Evolutionary conservation across 2,888 invertebrate species (phyloP), one percentile per base, ranked within the genome.

Genomic region (Agriopis marginaria): DNA sequence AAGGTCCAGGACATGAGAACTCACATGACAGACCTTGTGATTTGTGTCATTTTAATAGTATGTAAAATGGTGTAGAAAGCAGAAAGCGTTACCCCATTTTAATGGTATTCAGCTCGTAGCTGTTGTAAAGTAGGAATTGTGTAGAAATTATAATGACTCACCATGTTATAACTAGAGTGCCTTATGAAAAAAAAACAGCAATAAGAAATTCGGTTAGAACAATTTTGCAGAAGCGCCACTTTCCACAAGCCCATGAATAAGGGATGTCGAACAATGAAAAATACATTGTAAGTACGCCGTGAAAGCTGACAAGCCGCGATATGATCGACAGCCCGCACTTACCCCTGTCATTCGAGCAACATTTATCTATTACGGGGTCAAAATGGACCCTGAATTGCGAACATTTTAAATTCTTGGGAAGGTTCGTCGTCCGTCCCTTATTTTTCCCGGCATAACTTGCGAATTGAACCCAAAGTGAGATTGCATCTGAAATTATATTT

Each of bases 401-500:
- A 75, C 70, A 74, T 76, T 74, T 75, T 66, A 75, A 73, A 75
- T 73, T 70, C 66, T 55, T 70, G 77, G 77, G 47, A 75, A 70
- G 72, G 67, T 62, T 66, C 66, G 67, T 49, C 63, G 63, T 40
- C 50, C 66, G 59, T 66, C 73, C 74, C 70, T 62, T 68, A 68
- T 77, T 76, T 76, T 77, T 74, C 69, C 66, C 59, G 72, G 67
- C 71, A 77, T 78, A 82, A 76, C 83, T 83, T 74, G 69, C 74
- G 80, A 88, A 87, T 87, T 87, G 87, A 89, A 88, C 86, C 85
- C 85, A 83, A 84, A 82, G 84, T 84, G 85, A 89, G 89, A 92
- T 91, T 90, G 88, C 87, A 90, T 92, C 88, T 87, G 79, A 87
- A 90, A 92, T 90, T 89, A 89, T 89, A 89, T 89, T 91, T 86